These are phyloP conservation scores for Papilio polyxenes DNA, from an alignment of 1,140 invertebrate genomes.

Conservation along the genomic window DNA sequence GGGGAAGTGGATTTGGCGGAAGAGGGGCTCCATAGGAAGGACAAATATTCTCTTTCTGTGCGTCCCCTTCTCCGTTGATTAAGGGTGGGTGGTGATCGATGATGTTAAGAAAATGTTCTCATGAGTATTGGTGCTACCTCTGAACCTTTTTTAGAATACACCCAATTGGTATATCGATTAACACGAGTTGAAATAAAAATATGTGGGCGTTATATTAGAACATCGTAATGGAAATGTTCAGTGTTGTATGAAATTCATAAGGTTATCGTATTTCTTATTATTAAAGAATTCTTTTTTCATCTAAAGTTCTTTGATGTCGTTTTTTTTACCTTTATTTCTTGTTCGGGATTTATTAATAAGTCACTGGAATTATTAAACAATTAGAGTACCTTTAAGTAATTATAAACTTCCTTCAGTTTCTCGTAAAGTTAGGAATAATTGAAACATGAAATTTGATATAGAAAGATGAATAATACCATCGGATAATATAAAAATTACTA, in stretches of 20 bases:
- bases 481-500: neutral
- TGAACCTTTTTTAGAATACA: too few relatives aligned
- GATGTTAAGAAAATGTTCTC: too few relatives aligned
- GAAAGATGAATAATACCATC: neutral
- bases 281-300: slow-evolving; percentile 23
- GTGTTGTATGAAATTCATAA: slow-evolving; percentile 25
- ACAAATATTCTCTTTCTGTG: too few relatives aligned
- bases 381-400: neutral
- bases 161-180: neutral
- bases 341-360: neutral
- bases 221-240: slow-evolving; percentile 23
- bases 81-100: too few relatives aligned
- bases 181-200: neutral
- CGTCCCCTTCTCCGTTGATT: too few relatives aligned
- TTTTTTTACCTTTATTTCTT: slow-evolving; percentile 1
- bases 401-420: neutral
- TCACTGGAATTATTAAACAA: neutral
- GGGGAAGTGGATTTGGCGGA: too few relatives aligned
- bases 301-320: slow-evolving; percentile 12
- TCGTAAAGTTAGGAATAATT: neutral
- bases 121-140: too few relatives aligned
- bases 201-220: neutral
- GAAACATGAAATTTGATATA: neutral
- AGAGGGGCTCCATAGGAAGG: too few relatives aligned
- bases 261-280: neutral